Evolutionary conservation across 35 echinoderm and acorn worm species (phyloP).

Genomic region (Ophiothrix spiculata): DNA sequence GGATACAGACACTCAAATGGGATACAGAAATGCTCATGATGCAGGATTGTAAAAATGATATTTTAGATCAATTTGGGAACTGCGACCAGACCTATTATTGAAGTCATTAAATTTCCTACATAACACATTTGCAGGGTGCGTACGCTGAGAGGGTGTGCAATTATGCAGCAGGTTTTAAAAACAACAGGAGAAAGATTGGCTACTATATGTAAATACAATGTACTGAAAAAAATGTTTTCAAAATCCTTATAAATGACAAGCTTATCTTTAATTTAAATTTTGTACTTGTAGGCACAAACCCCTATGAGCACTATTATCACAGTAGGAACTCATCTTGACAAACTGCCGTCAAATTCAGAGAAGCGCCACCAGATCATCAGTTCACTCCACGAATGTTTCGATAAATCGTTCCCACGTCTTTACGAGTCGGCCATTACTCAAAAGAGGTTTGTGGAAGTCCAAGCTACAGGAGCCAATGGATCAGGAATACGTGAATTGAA

Average conservation of each 20-base stretch:
- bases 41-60: background rate
- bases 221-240: background rate
- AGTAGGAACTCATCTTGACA: constrained; percentile 55
- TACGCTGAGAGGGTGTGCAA: no score
- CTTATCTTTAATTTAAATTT: background rate
- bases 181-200: background rate
- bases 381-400: background rate
- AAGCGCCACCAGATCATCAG: constrained; percentile 10
- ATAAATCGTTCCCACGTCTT: constrained; percentile 38
- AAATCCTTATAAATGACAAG: background rate
- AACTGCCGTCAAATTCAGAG: background rate
- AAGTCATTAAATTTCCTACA: no score
- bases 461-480: constrained; percentile 14
- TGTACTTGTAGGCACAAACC: constrained; percentile 49
- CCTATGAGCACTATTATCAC: constrained; percentile 50
- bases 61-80: background rate
- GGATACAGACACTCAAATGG: no score
- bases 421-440: background rate
- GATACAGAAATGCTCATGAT: no score
- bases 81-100: no score
- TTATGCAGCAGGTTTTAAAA: background rate
- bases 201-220: background rate
- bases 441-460: constrained; percentile 12
- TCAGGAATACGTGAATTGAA: constrained; percentile 36
- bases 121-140: no score